Conservation (phyloP, 1,140 invertebrate genomes). For the Nasonia longicornis region DNA sequence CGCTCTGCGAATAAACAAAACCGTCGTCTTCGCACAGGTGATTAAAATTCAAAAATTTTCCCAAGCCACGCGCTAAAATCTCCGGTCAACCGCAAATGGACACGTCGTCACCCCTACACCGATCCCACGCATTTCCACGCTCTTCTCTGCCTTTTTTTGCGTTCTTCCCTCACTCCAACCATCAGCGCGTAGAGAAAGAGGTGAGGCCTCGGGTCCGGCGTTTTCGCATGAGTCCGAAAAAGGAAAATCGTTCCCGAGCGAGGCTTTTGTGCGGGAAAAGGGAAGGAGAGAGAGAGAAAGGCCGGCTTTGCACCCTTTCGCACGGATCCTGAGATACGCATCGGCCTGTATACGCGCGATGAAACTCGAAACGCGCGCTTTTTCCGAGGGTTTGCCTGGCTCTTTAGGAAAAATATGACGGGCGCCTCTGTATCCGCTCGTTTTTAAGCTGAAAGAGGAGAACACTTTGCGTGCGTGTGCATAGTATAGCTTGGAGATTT, state of each 20-base stretch:
- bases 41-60: constrained; percentile 16
- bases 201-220: neutral
- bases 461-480: neutral
- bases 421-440: neutral
- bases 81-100: constrained; percentile 70
- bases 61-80: constrained; percentile 20
- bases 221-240: neutral
- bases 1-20: too few relatives aligned
- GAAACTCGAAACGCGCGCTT: constrained; percentile 15
- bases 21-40: neutral
- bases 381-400: neutral
- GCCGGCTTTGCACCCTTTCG: constrained; percentile 56
- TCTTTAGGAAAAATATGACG: neutral
- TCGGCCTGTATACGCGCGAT: constrained; percentile 13
- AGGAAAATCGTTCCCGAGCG: neutral
- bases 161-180: constrained; percentile 48
- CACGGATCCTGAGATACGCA: constrained; percentile 42
- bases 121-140: constrained; percentile 46
- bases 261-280: constrained; percentile 23
- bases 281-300: constrained; percentile 59
- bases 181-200: constrained; percentile 27
- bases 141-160: constrained; percentile 58
- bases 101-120: constrained; percentile 65
- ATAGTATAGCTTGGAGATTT: constrained; percentile 50
- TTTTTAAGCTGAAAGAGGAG: constrained; percentile 9